These are phyloP conservation scores for Erythrocebus patas DNA, from an alignment of 2,113 vertebrate genomes.

Conservation along the genomic window DNA sequence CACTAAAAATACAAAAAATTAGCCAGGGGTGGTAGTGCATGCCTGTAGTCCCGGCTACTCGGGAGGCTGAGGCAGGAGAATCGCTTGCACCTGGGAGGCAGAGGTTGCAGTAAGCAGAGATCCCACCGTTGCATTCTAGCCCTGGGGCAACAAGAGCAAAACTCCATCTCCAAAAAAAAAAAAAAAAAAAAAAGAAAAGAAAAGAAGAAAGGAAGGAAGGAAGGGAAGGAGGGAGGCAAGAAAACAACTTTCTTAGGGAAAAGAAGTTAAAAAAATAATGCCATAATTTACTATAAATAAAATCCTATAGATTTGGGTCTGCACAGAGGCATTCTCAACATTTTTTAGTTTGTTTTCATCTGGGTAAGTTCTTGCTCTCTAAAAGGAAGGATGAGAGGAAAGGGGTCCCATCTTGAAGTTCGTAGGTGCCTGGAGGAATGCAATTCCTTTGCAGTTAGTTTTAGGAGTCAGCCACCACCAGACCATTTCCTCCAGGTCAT, in stretches of 20 bases:
- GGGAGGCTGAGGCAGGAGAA: too few relatives aligned
- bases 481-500: not conserved
- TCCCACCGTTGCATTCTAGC: too few relatives aligned
- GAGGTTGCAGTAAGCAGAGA: too few relatives aligned
- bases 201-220: not conserved
- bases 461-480: not conserved
- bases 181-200: not conserved
- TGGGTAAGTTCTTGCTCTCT: not conserved
- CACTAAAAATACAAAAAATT: too few relatives aligned
- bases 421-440: not conserved
- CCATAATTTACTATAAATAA: not conserved
- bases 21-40: too few relatives aligned
- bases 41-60: too few relatives aligned
- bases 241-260: not conserved
- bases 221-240: not conserved
- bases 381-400: not conserved
- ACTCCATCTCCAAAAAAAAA: not conserved
- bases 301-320: not conserved
- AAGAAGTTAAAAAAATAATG: not conserved
- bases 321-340: not conserved
- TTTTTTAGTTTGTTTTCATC: not conserved
- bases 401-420: not conserved
- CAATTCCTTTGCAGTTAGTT: not conserved
- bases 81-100: too few relatives aligned
- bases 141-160: not conserved